Base-by-base conservation (phyloP, 2,113 vertebrate genomes). In the Barnardius zonarius region DNA sequence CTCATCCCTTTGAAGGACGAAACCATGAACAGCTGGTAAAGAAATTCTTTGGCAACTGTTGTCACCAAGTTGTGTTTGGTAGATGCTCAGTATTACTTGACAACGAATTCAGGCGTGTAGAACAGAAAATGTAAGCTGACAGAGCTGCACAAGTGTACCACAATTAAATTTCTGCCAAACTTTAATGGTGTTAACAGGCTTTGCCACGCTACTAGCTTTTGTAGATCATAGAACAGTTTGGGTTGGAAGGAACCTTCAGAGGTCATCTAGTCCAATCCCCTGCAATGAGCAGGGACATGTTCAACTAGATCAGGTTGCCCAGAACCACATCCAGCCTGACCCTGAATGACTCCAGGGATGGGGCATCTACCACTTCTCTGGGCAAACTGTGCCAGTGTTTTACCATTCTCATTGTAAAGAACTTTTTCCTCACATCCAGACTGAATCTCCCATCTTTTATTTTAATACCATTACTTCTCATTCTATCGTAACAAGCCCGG, bases 101-200 rank as follows among this genome's bases (percentile, higher is more conserved):
- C 8, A 27, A 90, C 44, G 4, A 48, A 75, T 24, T 44, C 28
- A 25, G 18, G 33, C 10, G n/a, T 0, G 2, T 3, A 31, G 19
- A 1, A 59, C 1, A 18, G 10, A 41, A 85, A 67, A 68, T 6
- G 10, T n/a, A 44, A 75, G 49, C 28, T 3, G 31, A 39, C 8
- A 35, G n/a, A 59, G 13, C 49, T n/a, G 52, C 24, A 57, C 6
- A 8, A 0, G 0, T 3, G 3, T 16, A 35, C 22, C 44, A 7
- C 23, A 13, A 24, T 4, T 17, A 15, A 0, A 13, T 48, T 69
- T 44, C 17, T 73, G 48, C 54, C 35, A 39, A 22, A 76, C 33
- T 16, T 2, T 1, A 28, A 13, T 3, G 33, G n/a, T 8, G 11
- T 11, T 28, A 41, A 13, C 17, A 46, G 13, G 43, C 16, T 41